A percentile compares a stretch with the other conserved stretches of the same genome.
Evolutionary conservation across 1,140 invertebrate species (phyloP).

Genomic region (Drosophila murphyi): DNA sequence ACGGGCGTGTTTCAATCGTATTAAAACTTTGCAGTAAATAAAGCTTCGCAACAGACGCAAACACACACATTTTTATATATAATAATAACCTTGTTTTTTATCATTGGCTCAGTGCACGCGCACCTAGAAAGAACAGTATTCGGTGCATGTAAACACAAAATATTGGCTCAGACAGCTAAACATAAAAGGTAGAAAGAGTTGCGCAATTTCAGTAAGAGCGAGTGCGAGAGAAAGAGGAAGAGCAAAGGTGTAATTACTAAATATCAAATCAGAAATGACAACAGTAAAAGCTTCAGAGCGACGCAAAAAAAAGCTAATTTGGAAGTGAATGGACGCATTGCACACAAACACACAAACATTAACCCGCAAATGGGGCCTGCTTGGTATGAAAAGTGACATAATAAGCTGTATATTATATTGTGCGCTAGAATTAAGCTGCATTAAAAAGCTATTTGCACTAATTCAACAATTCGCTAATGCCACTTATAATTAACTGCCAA

Average conservation of each 20-base stretch:
- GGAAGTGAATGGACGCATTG: constrained; percentile 59
- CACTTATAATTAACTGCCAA: background rate
- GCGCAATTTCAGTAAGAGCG: background rate
- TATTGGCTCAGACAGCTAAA: constrained; percentile 23
- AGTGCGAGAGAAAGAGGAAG: constrained; percentile 15
- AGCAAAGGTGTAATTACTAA: constrained; percentile 13
- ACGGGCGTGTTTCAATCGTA: background rate
- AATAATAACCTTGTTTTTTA: constrained; percentile 12
- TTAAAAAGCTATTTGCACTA: background rate
- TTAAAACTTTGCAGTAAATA: background rate
- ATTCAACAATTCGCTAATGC: background rate
- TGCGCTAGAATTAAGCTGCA: background rate
- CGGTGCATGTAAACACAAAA: constrained; percentile 63
- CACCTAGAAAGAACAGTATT: constrained; percentile 32
- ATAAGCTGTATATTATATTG: background rate
- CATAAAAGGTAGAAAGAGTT: constrained; percentile 10
- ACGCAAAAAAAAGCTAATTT: constrained; percentile 46
- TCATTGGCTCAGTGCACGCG: constrained; percentile 30
- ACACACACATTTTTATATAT: background rate
- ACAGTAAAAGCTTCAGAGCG: constrained; percentile 45
- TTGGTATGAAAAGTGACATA: constrained; percentile 14
- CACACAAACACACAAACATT: constrained; percentile 11
- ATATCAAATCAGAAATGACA: constrained; percentile 22
- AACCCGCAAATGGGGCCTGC: constrained; percentile 5
- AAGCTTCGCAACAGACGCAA: too few relatives aligned